Percentiles rank a stretch among this genome's conserved stretches.
phyloP scores from a whole-genome alignment of 2,888 invertebrate genomes.

The Thecocarcelia acutangulata region DNA sequence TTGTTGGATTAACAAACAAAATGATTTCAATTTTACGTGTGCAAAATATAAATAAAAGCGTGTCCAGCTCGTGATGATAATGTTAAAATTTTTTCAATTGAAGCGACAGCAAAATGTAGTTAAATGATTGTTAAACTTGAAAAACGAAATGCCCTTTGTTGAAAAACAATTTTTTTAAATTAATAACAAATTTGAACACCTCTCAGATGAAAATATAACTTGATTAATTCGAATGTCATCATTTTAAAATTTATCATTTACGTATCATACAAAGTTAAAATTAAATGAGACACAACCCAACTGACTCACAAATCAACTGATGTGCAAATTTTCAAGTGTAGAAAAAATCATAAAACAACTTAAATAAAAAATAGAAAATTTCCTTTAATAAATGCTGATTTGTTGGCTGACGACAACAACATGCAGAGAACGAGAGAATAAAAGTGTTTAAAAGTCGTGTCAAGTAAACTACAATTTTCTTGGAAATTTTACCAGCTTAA shows the following conservation, averaged over 20 bases:
- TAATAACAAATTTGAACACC: not conserved
- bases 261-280: not conserved
- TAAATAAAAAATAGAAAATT: slow-evolving; percentile 12
- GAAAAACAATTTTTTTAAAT: not conserved
- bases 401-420: slow-evolving; percentile 15
- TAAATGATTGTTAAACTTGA: slow-evolving; percentile 7
- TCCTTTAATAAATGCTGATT: slow-evolving; percentile 21
- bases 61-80: slow-evolving; percentile 50
- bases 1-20: not conserved
- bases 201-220: not conserved
- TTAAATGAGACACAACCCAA: not conserved
- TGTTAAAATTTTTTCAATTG: not conserved
- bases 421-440: too few species aligned
- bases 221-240: slow-evolving; percentile 13
- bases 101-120: not conserved
- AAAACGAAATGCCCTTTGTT: slow-evolving; percentile 40
- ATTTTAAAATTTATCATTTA: too few species aligned
- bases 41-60: slow-evolving; percentile 25
- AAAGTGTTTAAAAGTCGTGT: too few species aligned
- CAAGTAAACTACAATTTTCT: too few species aligned
- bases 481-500: too few species aligned
- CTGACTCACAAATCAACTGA: not conserved
- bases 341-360: not conserved
- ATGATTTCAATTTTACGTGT: slow-evolving; percentile 4
- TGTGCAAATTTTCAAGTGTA: not conserved